Evolutionary conservation across 37 sponge, comb jelly and placozoan species (phyloP), one percentile per base, ranked within the genome.

Genomic region (Hormiphora californensis): DNA sequence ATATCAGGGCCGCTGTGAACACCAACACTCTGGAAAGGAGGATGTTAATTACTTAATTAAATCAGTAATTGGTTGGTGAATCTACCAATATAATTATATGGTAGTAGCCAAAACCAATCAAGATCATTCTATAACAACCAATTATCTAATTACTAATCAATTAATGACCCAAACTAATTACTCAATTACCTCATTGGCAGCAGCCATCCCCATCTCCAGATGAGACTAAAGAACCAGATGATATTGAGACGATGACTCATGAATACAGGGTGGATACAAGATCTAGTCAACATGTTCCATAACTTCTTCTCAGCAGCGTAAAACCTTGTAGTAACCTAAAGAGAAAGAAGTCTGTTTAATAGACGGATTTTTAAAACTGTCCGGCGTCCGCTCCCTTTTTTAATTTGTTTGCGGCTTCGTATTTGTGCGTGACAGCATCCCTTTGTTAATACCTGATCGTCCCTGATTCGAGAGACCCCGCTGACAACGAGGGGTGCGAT

Each of bases 151-250:
- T n/a, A n/a, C n/a, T n/a, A n/a, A n/a, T n/a, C n/a, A n/a, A n/a
- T n/a, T n/a, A n/a, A n/a, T n/a, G n/a, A n/a, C n/a, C n/a, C n/a
- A n/a, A n/a, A n/a, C n/a, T n/a, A n/a, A n/a, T n/a, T n/a, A n/a
- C n/a, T n/a, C n/a, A n/a, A n/a, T 59, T 32, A 73, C 81, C 81
- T 39, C 81, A 73, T 73, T n/a, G 81, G 81, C 0, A 73, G 81
- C 7, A 73, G 27, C 36, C 35, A 73, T 23, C 81, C 32, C 81
- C 81, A 73, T 33, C 81, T 39, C 81, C 81, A 73, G 46, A 73
- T 28, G 3, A 73, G 35, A 40, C 81, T 73, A 21, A 73, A 46
- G 81, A 73, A 73, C 81, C 81, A 73, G 81, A 73, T 73, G 25
- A 73, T 28, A 19, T 73, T 73, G 44, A 73, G 81, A 32, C 81